Evolutionary conservation across 2,888 invertebrate genomes (phyloP).

Genomic region (Patella pellucida): DNA sequence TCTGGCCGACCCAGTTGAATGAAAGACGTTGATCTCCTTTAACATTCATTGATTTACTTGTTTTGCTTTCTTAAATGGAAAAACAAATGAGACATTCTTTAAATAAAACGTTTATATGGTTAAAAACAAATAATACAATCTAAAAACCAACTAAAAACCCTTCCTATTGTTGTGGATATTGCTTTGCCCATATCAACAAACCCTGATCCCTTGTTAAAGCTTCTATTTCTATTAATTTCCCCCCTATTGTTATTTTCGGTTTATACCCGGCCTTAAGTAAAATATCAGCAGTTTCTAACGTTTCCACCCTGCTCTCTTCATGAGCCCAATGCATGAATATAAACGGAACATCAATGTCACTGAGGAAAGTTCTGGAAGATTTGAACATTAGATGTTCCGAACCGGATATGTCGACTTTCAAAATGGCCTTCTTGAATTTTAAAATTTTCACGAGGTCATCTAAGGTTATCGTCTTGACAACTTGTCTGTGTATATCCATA

Average conservation of each 20-base stretch:
- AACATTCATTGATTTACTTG: too few relatives aligned
- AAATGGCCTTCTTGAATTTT: conserved; percentile 30
- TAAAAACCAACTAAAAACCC: neutral
- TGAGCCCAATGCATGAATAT: conserved; percentile 41
- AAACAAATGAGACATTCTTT: too few relatives aligned
- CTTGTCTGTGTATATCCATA: conserved; percentile 10
- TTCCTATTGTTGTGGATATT: neutral
- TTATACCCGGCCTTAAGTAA: conserved; percentile 11
- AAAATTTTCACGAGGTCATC: conserved; percentile 30
- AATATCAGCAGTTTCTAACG: neutral
- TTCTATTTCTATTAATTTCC: neutral
- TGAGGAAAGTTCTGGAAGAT: conserved; percentile 29
- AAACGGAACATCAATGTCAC: conserved; percentile 30
- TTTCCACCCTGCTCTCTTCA: neutral
- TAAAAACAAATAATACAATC: too few relatives aligned
- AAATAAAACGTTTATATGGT: too few relatives aligned
- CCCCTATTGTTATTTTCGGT: conserved; percentile 6
- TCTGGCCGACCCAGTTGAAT: too few relatives aligned
- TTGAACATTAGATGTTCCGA: conserved; percentile 26
- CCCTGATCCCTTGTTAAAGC: conserved; percentile 11
- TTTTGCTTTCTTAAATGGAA: too few relatives aligned
- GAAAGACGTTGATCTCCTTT: too few relatives aligned
- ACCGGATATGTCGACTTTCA: conserved; percentile 40
- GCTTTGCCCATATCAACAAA: conserved; percentile 14
- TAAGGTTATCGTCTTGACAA: conserved; percentile 32